Evolutionary conservation across 1,140 invertebrate genomes (phyloP), one percentile per base, ranked within the genome.

Genomic region (Hylyphantes graminicola): DNA sequence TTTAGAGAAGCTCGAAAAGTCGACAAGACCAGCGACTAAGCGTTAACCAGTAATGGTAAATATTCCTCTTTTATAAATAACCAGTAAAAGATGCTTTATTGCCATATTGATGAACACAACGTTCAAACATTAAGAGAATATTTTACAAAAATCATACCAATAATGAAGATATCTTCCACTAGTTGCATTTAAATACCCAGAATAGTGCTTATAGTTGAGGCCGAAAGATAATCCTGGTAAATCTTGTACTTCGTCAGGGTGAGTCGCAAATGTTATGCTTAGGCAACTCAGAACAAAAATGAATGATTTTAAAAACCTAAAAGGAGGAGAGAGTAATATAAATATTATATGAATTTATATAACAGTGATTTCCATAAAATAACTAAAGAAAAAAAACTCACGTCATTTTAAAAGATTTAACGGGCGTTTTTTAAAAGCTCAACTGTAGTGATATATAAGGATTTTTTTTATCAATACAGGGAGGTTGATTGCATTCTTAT

Each of bases 111-210:
- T 35, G 5, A 35, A 35, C 35, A 35, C 35, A 35, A 35, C 35
- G 35, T 35, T 35, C 35, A 35, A 35, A 35, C 1, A 35, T 35
- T 5, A 2, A 35, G 5, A 35, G 35, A 35, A 35, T 35, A 35
- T 35, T 35, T 35, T 35, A 35, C 35, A 35, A 35, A 2, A 35
- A 35, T 35, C 63, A 68, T 88, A 88, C 88, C 89, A 89, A 79
- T 89, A 89, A 87, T 89, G 89, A 9, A 89, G 75, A 80, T 83
- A 86, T 65, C 85, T 85, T 53, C 86, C 86, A 12, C 64, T 61
- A 9, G 73, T 85, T 11, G 87, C 87, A 75, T 88, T 87, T 19
- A 89, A 77, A 87, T 89, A 89, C 8, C 89, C 89, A 19, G 89
- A 88, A 82, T 88, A 89, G 55, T 88, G 88, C 3, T 85, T 77